These are phyloP conservation scores for Idris sp. DNA, from an alignment of 1,140 invertebrate genomes.

Conservation along the genomic window DNA sequence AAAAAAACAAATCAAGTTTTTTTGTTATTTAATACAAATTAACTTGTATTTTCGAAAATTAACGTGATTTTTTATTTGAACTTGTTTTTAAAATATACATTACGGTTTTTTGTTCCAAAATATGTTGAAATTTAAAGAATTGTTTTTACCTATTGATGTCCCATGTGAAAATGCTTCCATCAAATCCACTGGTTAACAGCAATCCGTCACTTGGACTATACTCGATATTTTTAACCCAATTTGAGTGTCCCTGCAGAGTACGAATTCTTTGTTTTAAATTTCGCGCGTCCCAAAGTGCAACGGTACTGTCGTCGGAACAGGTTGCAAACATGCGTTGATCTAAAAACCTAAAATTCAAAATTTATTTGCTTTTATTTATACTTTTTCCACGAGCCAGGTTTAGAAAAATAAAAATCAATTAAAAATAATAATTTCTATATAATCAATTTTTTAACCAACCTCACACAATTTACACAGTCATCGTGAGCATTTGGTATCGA, in stretches of 20 bases:
- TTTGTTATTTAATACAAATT: no score
- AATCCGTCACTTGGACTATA: slow-evolving; percentile 91
- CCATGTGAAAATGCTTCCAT: slow-evolving; percentile 96
- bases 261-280: slow-evolving; percentile 88
- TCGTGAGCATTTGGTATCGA: slow-evolving; percentile 89
- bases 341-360: slow-evolving; percentile 82
- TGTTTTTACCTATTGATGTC: slow-evolving; percentile 88
- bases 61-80: no score
- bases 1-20: no score
- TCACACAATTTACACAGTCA: slow-evolving; percentile 95
- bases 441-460: no score
- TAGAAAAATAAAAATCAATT: no score
- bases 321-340: slow-evolving; percentile 93
- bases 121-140: no score
- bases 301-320: slow-evolving; percentile 95
- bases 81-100: no score
- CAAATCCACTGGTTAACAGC: slow-evolving; percentile 93
- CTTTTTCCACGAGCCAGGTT: no score
- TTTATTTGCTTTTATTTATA: not conserved
- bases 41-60: no score
- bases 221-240: slow-evolving; percentile 98
- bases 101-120: no score
- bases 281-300: slow-evolving; percentile 94
- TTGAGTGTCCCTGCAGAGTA: slow-evolving; percentile 90
- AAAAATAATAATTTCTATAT: no score